Evolutionary conservation across 2,888 invertebrate genomes (phyloP), one percentile per base, ranked within the genome.

Genomic region (Hypsopygia costalis): DNA sequence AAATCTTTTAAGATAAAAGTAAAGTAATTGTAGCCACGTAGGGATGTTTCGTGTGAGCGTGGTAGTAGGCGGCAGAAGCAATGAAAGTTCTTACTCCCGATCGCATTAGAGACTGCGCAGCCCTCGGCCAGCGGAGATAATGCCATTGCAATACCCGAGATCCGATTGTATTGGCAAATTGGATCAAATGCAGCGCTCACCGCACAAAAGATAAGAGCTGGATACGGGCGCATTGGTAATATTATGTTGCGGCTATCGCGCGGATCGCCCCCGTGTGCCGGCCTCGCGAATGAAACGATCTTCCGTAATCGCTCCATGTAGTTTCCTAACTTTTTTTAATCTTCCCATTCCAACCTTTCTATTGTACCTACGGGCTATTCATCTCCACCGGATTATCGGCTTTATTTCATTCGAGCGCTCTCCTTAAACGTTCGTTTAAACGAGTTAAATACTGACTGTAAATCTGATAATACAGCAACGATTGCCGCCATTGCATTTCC

Each of bases 161-260:
- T 86, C 79, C 76, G 85, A 89, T 89, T 86, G 87, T 87, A 86
- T 87, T 83, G 87, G 83, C 80, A 87, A 89, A 89, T 89, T 89
- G 89, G 85, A 89, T 89, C 85, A 88, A 89, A 89, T 88, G 89
- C 87, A 87, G 77, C 79, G 80, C 79, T 80, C 75, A 72, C 80
- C 73, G 80, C 65, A 80, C 80, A 85, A 83, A 82, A 86, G 87
- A 88, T 87, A 85, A 86, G 81, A 81, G 60, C 58, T 45, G 58
- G 73, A 76, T 78, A 76, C 69, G 75, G 74, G 73, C 49, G 50
- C 58, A 54, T 59, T 61, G 56, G 76, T 74, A 74, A 77, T 78
- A 81, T 80, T 72, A 73, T 72, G 77, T 80, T 73, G 72, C 62
- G 72, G 70, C 64, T 73, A 81, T 75, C 74, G 63, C 48, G 49